Conservation (phyloP, 2,113 vertebrate species). For the Cacatua alba region DNA sequence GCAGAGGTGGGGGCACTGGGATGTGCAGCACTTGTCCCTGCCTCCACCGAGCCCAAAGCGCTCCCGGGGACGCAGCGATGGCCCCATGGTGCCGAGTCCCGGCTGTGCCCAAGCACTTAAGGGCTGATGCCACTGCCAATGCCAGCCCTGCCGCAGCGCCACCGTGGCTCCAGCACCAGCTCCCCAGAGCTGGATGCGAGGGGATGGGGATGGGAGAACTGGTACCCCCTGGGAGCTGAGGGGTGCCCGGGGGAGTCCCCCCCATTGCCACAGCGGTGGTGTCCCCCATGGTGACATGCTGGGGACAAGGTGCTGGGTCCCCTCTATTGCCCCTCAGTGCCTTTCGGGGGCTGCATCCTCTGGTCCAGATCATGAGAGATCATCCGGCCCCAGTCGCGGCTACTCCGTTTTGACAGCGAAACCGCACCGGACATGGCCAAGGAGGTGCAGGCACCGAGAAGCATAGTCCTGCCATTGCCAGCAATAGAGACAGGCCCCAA, state of each 20-base stretch:
- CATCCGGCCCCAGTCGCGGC: fast-evolving
- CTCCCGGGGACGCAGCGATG: background rate
- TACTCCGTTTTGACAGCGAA: fast-evolving
- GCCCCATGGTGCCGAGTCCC: background rate
- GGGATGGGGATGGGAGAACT: background rate
- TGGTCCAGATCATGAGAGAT: background rate
- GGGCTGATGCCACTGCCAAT: background rate
- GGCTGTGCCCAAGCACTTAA: background rate
- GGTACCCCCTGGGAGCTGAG: background rate
- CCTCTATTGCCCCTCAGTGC: background rate
- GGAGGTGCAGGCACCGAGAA: background rate
- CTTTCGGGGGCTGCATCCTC: background rate
- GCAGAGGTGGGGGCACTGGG: background rate
- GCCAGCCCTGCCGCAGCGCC: fast-evolving
- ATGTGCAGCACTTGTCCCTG: constrained; percentile 44
- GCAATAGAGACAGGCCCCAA: background rate
- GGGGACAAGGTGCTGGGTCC: background rate
- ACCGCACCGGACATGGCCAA: background rate
- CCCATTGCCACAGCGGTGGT: background rate
- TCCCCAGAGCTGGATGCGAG: background rate
- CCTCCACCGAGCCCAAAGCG: background rate
- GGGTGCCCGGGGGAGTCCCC: background rate
- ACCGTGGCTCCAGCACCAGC: background rate
- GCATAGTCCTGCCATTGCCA: background rate
- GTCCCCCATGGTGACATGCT: background rate